These are phyloP conservation scores for Cepphus grylle DNA, from an alignment of 2,113 vertebrate species.

Conservation along the genomic window DNA sequence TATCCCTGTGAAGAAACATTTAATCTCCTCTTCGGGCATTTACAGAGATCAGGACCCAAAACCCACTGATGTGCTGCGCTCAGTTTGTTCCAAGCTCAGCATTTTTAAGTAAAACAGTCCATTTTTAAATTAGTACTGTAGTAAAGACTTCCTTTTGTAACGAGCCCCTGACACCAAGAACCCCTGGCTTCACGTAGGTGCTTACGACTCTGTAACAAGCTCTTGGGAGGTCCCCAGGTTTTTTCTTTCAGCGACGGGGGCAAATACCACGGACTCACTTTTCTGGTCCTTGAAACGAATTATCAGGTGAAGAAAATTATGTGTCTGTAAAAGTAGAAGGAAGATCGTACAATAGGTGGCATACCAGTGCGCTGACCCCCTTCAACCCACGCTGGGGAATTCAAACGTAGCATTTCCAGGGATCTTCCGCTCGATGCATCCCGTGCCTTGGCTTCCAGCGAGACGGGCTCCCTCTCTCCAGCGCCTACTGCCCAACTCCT, in stretches of 20 bases:
- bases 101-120: background rate
- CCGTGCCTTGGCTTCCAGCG: fast-evolving
- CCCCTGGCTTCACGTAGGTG: background rate
- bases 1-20: background rate
- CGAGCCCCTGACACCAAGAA: background rate
- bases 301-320: constrained; percentile 11
- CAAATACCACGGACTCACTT: constrained; percentile 47
- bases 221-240: constrained; percentile 3
- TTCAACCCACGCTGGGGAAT: background rate
- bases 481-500: background rate
- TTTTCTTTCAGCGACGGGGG: background rate
- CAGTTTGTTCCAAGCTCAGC: background rate
- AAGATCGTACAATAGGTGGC: background rate
- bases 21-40: background rate
- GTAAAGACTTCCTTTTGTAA: background rate
- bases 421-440: background rate
- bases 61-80: background rate
- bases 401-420: background rate
- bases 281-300: constrained; percentile 34
- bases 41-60: background rate
- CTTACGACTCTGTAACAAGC: background rate
- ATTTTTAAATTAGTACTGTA: background rate
- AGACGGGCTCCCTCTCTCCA: background rate
- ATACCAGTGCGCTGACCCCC: constrained; percentile 65
- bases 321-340: background rate